A percentile compares a stretch with the other conserved stretches of the same genome.
Conservation (phyloP, 2,888 invertebrate genomes). For the Leucoma salicis region DNA sequence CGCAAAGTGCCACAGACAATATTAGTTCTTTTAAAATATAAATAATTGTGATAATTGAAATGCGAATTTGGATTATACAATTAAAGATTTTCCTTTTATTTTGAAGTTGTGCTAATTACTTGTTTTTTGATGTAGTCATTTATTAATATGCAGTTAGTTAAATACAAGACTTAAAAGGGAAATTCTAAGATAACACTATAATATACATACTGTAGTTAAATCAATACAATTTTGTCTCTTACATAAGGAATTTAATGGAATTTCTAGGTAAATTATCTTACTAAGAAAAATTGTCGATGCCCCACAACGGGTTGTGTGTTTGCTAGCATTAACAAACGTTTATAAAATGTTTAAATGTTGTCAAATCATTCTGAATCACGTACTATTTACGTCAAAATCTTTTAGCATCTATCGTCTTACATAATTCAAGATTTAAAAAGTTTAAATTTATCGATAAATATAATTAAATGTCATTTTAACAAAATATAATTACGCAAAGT, state of each 20-base stretch:
- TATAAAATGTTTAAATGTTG: constrained; percentile 20
- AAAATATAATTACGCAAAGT: too few relatives aligned
- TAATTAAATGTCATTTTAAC: too few relatives aligned
- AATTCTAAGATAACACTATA: constrained; percentile 34
- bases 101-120: constrained; percentile 37
- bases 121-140: constrained; percentile 34
- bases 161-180: constrained; percentile 36
- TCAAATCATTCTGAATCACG: too few relatives aligned
- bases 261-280: constrained; percentile 21
- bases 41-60: constrained; percentile 35
- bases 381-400: too few relatives aligned
- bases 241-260: constrained; percentile 28
- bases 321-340: neutral
- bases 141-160: constrained; percentile 22
- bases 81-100: constrained; percentile 33
- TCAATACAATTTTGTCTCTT: constrained; percentile 33
- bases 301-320: constrained; percentile 29
- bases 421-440: too few relatives aligned
- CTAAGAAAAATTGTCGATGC: constrained; percentile 23
- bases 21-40: constrained; percentile 57
- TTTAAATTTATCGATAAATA: too few relatives aligned
- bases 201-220: constrained; percentile 32
- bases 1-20: constrained; percentile 71
- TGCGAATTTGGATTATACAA: constrained; percentile 31
- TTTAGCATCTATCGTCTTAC: too few relatives aligned